Percentiles rank a stretch among this genome's conserved stretches.
These are phyloP conservation scores for Neoniphon sammara DNA, from an alignment of 2,797 vertebrate species.

Conservation along the genomic window DNA sequence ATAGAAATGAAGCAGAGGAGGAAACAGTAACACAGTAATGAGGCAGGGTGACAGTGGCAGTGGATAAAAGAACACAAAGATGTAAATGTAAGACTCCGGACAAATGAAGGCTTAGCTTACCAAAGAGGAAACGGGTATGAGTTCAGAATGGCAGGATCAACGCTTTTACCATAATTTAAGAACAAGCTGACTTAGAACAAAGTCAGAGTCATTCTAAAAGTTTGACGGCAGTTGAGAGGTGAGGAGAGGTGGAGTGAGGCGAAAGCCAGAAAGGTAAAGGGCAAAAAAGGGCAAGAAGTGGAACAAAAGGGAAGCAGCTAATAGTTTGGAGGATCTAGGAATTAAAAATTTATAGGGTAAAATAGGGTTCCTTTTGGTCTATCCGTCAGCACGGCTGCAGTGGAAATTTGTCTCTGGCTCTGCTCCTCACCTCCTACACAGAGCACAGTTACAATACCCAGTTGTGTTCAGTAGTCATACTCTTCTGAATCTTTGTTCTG, in stretches of 20 bases:
- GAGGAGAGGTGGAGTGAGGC: conserved; percentile 55
- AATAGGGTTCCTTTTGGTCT: conserved; percentile 74
- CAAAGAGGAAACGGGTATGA: background rate
- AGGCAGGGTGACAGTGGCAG: no score
- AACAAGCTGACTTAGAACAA: conserved; percentile 60
- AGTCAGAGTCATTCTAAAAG: conserved; percentile 54
- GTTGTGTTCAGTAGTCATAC: conserved; percentile 16
- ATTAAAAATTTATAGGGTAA: conserved; percentile 77
- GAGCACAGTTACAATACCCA: conserved; percentile 28
- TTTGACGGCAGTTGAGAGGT: conserved; percentile 62
- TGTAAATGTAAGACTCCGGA: background rate
- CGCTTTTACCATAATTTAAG: conserved; percentile 38
- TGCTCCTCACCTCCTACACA: conserved; percentile 38
- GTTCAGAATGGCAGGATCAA: conserved; percentile 3
- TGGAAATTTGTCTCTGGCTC: conserved; percentile 69
- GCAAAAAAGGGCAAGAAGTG: conserved; percentile 36
- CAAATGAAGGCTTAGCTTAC: background rate
- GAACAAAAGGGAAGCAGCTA: conserved; percentile 71
- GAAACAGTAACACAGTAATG: background rate
- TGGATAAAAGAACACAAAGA: background rate
- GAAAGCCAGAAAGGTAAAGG: conserved; percentile 30
- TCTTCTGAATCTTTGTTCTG: conserved; percentile 10
- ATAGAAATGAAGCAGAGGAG: conserved; percentile 14
- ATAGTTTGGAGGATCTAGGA: conserved; percentile 71
- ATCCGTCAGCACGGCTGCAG: conserved; percentile 71